phyloP scores from a whole-genome alignment of 2,888 invertebrate species.

The Oscheius sp. region DNA sequence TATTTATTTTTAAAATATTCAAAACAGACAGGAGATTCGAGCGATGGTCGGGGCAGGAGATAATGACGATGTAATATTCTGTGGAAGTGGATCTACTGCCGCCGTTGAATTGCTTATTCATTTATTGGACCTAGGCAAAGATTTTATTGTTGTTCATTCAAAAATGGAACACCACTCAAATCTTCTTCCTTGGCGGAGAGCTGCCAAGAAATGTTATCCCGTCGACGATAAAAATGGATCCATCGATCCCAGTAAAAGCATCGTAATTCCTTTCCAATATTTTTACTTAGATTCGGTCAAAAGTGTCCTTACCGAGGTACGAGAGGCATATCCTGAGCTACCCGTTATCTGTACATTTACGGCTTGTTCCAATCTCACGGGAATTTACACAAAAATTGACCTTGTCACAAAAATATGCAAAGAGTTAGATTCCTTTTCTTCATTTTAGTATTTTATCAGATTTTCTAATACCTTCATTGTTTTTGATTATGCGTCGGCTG shows the following conservation, averaged over 20 bases:
- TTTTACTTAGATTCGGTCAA: neutral
- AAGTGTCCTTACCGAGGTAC: slow-evolving; percentile 20
- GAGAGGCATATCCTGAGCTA: slow-evolving; percentile 68
- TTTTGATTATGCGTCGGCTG: slow-evolving; percentile 90
- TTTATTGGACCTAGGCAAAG: slow-evolving; percentile 36
- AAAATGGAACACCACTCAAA: slow-evolving; percentile 82
- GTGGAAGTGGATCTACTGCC: slow-evolving; percentile 82
- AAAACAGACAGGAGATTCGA: slow-evolving; percentile 83
- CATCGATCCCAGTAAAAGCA: slow-evolving; percentile 35
- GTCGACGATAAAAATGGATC: slow-evolving; percentile 43
- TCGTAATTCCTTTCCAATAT: neutral
- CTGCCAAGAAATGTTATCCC: slow-evolving; percentile 74
- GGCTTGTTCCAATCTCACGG: slow-evolving; percentile 89
- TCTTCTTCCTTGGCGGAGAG: slow-evolving; percentile 86
- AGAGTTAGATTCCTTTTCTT: neutral
- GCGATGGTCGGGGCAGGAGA: slow-evolving; percentile 84
- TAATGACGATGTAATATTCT: slow-evolving; percentile 84
- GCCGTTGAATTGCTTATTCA: slow-evolving; percentile 81
- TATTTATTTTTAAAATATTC: slow-evolving; percentile 41
- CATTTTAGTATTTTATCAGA: slow-evolving; percentile 79
- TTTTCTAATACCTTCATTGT: slow-evolving; percentile 78
- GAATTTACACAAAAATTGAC: slow-evolving; percentile 86
- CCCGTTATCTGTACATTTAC: slow-evolving; percentile 86
- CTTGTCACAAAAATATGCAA: slow-evolving; percentile 79
- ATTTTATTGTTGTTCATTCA: slow-evolving; percentile 53